Conservation (phyloP, 92 coral and sea anemone genomes). For the Virgularia gustaviana region DNA sequence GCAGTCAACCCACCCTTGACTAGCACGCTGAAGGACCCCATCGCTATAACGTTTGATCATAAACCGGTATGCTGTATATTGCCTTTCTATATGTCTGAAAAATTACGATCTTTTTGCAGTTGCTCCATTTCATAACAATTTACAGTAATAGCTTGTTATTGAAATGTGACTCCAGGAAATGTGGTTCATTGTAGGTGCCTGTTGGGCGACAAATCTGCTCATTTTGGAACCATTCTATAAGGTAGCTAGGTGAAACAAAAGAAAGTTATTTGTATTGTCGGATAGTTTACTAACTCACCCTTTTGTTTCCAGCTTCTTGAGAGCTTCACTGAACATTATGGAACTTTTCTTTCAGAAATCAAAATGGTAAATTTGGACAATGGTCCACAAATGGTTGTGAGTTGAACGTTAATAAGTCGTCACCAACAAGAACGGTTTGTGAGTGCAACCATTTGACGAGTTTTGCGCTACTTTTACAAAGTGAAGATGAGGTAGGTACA, state of each 20-base stretch:
- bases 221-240: conserved; percentile 30
- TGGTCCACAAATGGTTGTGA: conserved; percentile 32
- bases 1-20: conserved; percentile 22
- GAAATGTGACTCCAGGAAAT: not conserved
- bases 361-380: not conserved
- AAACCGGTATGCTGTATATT: conserved; percentile 9
- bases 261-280: not conserved
- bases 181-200: not conserved
- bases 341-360: not conserved
- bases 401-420: not conserved
- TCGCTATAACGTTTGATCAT: conserved; percentile 16
- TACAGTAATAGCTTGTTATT: not conserved
- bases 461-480: conserved; percentile 30
- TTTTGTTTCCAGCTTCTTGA: too few relatives aligned
- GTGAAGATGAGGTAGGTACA: too few relatives aligned
- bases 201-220: conserved; percentile 18
- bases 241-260: not conserved
- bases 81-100: too few relatives aligned
- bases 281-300: not conserved
- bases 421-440: conserved; percentile 22
- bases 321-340: not conserved
- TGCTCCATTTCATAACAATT: not conserved
- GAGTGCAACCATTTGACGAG: conserved; percentile 31
- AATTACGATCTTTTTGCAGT: not conserved
- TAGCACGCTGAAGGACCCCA: not conserved